phyloP scores from a whole-genome alignment of 2,888 invertebrate species.

The Andrena minutula region DNA sequence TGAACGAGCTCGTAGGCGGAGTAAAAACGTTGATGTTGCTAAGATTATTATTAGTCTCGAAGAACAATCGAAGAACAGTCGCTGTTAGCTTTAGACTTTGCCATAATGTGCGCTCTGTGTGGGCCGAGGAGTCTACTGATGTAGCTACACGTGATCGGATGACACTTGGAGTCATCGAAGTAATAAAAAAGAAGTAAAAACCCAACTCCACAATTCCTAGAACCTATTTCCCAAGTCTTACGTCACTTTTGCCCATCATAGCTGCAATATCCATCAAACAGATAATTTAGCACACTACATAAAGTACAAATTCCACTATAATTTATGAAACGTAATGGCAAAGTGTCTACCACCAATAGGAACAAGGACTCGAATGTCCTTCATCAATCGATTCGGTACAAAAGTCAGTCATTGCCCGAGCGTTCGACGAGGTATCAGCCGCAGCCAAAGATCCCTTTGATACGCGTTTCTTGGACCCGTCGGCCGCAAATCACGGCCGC shows the following conservation, averaged over 20 bases:
- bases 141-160: background rate
- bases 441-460: slow-evolving; percentile 39
- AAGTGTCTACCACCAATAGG: background rate
- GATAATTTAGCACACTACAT: background rate
- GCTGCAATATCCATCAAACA: no score
- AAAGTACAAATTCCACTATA: no score
- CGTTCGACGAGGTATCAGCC: slow-evolving; percentile 33
- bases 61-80: slow-evolving; percentile 20
- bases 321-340: no score
- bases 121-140: background rate
- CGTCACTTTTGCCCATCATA: no score
- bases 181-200: no score
- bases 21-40: slow-evolving; percentile 19
- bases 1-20: slow-evolving; percentile 23
- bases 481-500: slow-evolving; percentile 67
- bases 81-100: slow-evolving; percentile 8
- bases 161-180: background rate
- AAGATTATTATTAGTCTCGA: slow-evolving; percentile 15
- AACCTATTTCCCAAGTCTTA: no score
- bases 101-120: slow-evolving; percentile 6
- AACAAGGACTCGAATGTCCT: background rate
- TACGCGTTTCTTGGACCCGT: slow-evolving; percentile 45
- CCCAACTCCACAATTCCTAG: no score
- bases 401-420: slow-evolving; percentile 9
- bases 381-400: background rate